A percentile compares a stretch with the other conserved stretches of the same genome.
phyloP scores from a whole-genome alignment of 2,888 invertebrate genomes.

The Thymelicus acteon region DNA sequence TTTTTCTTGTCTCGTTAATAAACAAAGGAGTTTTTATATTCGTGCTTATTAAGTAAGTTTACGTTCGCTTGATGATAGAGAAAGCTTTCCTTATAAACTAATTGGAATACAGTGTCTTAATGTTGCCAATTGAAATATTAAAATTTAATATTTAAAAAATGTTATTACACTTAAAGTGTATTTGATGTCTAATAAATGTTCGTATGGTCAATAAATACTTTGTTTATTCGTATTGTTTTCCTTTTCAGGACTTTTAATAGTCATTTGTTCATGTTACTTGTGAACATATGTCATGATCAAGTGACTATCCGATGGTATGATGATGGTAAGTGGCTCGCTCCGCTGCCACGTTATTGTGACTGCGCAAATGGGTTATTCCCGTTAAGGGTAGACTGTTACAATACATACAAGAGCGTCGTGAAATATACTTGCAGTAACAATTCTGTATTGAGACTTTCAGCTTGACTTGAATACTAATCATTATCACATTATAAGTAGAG shows the following conservation, averaged over 20 bases:
- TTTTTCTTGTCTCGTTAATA: no score
- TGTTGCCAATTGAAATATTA: slow-evolving; percentile 41
- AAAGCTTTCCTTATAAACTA: slow-evolving; percentile 10
- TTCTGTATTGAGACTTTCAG: no score
- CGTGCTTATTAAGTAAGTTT: neutral
- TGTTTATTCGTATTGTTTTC: slow-evolving; percentile 23
- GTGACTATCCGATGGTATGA: no score
- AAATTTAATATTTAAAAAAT: slow-evolving; percentile 31
- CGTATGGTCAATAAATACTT: slow-evolving; percentile 32
- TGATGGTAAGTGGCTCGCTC: no score
- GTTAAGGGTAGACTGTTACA: no score
- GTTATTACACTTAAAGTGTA: slow-evolving; percentile 42
- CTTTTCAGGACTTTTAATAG: neutral
- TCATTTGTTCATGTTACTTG: neutral
- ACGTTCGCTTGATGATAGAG: neutral
- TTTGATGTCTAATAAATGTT: slow-evolving; percentile 45
- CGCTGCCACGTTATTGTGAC: no score
- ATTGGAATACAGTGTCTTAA: slow-evolving; percentile 40
- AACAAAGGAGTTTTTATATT: neutral
- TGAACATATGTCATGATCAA: no score
- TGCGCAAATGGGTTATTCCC: no score
- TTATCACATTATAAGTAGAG: no score
- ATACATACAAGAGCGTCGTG: no score
- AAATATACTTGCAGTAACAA: no score
- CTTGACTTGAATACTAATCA: no score